Percentiles rank a stretch among this genome's conserved stretches.
phyloP scores from a whole-genome alignment of 2,888 invertebrate genomes.

The Catocala nupta region DNA sequence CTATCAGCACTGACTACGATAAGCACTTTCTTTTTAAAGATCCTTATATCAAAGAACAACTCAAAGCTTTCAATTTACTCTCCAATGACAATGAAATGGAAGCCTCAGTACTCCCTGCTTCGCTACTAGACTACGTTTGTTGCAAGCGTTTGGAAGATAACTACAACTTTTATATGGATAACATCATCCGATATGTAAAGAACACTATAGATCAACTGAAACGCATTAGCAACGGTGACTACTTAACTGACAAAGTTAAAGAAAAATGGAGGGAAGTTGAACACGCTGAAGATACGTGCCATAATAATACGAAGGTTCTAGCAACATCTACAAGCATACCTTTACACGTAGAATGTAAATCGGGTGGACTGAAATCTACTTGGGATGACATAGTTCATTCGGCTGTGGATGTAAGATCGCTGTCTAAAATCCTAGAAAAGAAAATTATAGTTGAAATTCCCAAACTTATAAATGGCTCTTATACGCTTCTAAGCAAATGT shows the following conservation, averaged over 20 bases:
- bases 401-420: conserved; percentile 74
- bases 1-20: conserved; percentile 60
- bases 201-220: conserved; percentile 81
- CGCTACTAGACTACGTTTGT: conserved; percentile 77
- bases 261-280: conserved; percentile 76
- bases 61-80: conserved; percentile 60
- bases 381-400: conserved; percentile 78
- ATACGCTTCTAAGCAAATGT: conserved; percentile 66
- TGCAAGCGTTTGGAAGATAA: conserved; percentile 77
- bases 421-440: conserved; percentile 77
- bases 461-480: conserved; percentile 70
- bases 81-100: conserved; percentile 54
- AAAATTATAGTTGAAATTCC: conserved; percentile 76
- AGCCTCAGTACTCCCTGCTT: conserved; percentile 64
- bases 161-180: conserved; percentile 81
- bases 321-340: conserved; percentile 73
- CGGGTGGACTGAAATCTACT: conserved; percentile 50
- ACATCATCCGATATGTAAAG: conserved; percentile 75
- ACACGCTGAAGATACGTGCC: conserved; percentile 32
- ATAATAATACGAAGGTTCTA: conserved; percentile 61
- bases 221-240: conserved; percentile 82
- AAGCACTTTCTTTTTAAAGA: conserved; percentile 68
- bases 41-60: conserved; percentile 67
- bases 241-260: conserved; percentile 77
- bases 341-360: conserved; percentile 66